Conservation (phyloP, 2,797 vertebrate genomes). For the Clamator glandarius region DNA sequence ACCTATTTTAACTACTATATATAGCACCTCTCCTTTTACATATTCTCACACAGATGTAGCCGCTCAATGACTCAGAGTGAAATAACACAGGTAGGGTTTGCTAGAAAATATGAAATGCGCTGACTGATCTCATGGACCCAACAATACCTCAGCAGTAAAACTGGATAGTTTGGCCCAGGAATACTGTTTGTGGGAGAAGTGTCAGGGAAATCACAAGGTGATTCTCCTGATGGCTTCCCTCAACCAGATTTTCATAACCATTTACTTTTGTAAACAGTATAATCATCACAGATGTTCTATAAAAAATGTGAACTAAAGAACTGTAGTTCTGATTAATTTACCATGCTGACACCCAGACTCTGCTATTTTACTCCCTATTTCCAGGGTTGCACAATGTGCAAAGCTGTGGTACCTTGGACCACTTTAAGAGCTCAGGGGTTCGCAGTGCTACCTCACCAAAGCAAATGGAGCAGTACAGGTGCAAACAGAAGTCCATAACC, state of each 20-base stretch:
- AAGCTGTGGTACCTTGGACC: too few relatives aligned
- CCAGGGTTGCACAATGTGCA: background rate
- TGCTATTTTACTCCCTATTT: background rate
- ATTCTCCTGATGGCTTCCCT: background rate
- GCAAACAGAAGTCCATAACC: background rate
- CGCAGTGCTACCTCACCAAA: background rate
- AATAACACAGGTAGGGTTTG: background rate
- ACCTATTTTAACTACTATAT: background rate
- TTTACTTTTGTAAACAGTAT: background rate
- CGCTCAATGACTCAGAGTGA: background rate
- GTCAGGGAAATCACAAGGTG: background rate
- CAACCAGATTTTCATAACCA: background rate
- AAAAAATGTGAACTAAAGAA: background rate
- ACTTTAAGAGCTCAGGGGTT: background rate
- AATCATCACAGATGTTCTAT: background rate
- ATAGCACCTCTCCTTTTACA: background rate
- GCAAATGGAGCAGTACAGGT: background rate
- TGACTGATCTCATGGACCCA: background rate
- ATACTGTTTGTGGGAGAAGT: background rate
- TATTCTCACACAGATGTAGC: background rate
- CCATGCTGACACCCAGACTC: background rate
- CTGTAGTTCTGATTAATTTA: background rate
- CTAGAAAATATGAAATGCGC: background rate
- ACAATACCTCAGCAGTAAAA: fast-evolving
- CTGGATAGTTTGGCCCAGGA: background rate